These are phyloP conservation scores for Papilio helenus DNA, from an alignment of 1,140 invertebrate genomes.

Conservation along the genomic window DNA sequence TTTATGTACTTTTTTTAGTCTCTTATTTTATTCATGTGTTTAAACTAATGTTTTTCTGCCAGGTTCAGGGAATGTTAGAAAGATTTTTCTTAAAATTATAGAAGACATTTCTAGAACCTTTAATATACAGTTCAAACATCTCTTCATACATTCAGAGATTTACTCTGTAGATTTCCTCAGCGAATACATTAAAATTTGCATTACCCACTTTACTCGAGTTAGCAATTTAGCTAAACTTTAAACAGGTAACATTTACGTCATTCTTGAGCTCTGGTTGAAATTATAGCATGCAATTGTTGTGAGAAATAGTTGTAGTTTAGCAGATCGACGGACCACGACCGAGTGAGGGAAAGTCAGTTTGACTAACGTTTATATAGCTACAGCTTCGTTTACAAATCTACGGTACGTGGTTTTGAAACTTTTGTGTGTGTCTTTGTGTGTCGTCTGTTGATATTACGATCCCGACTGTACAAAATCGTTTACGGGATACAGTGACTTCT, in stretches of 20 bases:
- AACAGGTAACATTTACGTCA: constrained; percentile 37
- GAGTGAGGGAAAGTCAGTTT: constrained; percentile 5
- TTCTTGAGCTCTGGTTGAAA: constrained; percentile 46
- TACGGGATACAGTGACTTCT: background rate
- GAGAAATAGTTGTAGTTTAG: constrained; percentile 43
- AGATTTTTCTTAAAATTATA: background rate
- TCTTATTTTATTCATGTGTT: background rate
- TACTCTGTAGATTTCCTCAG: background rate
- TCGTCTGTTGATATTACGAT: background rate
- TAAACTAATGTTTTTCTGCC: background rate
- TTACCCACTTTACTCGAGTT: background rate
- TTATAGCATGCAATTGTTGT: constrained; percentile 62
- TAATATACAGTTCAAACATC: background rate
- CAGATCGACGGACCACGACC: constrained; percentile 10
- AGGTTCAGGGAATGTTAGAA: background rate
- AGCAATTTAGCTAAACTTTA: background rate
- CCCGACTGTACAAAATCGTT: background rate
- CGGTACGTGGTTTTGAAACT: background rate
- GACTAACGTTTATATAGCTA: background rate
- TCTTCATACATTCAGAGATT: background rate
- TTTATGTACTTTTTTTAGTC: background rate
- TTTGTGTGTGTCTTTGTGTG: too few relatives aligned
- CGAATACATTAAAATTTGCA: background rate
- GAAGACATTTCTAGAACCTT: background rate
- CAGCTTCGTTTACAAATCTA: background rate